Evolutionary conservation across 1,140 invertebrate genomes (phyloP).

Genomic region (Pseudoatta argentina): DNA sequence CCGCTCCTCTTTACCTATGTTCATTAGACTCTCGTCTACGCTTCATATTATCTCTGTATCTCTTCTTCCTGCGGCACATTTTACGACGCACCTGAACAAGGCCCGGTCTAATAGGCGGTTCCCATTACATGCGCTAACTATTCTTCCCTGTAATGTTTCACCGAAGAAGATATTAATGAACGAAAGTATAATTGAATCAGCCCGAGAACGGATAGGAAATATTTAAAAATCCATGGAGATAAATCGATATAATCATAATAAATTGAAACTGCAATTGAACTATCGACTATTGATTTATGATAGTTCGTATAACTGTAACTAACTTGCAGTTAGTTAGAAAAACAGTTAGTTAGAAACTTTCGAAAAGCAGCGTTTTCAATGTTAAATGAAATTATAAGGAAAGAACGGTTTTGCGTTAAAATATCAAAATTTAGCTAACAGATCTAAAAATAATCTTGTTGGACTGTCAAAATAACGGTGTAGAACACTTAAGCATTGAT

Average conservation of each 20-base stretch:
- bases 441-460: too few relatives aligned
- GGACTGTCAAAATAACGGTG: too few relatives aligned
- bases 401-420: too few relatives aligned
- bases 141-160: constrained; percentile 2
- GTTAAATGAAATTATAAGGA: background rate
- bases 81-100: constrained; percentile 24
- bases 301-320: background rate
- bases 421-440: too few relatives aligned
- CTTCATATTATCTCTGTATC: constrained; percentile 56
- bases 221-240: background rate
- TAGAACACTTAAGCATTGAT: too few relatives aligned
- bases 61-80: background rate
- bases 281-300: background rate
- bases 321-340: background rate
- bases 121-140: constrained; percentile 35
- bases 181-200: constrained; percentile 30
- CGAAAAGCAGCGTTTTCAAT: too few relatives aligned
- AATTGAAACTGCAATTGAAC: background rate
- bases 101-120: constrained; percentile 23
- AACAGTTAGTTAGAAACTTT: too few relatives aligned
- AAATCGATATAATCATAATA: background rate
- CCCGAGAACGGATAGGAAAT: background rate
- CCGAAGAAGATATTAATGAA: background rate
- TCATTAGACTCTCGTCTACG: constrained; percentile 58
- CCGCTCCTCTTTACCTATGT: constrained; percentile 17